phyloP scores from a whole-genome alignment of 2,888 invertebrate species.

The Lasius platythorax region DNA sequence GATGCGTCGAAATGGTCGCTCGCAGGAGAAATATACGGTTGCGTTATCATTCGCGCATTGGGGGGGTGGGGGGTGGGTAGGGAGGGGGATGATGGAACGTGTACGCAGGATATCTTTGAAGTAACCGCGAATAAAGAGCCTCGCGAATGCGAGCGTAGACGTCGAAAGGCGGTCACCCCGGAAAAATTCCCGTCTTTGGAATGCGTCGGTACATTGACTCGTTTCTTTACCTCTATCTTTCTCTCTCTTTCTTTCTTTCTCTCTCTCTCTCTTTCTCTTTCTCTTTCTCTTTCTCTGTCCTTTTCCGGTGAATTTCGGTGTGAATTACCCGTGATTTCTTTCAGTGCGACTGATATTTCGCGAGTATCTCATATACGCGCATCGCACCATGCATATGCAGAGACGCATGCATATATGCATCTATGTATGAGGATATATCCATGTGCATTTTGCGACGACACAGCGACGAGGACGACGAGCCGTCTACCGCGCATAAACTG shows the following conservation, averaged over 20 bases:
- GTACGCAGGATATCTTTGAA: slow-evolving; percentile 29
- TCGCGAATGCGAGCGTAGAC: background rate
- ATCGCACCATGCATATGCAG: slow-evolving; percentile 66
- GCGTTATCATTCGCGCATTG: slow-evolving; percentile 23
- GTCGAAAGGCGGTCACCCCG: background rate
- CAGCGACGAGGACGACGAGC: slow-evolving; percentile 26
- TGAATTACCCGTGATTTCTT: slow-evolving; percentile 30
- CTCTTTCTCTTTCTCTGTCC: too few relatives aligned
- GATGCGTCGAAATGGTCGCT: slow-evolving; percentile 25
- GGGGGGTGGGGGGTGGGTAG: too few relatives aligned
- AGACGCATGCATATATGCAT: slow-evolving; percentile 52
- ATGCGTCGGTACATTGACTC: background rate
- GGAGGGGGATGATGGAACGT: background rate
- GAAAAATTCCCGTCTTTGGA: background rate
- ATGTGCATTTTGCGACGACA: slow-evolving; percentile 48
- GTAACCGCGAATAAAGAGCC: slow-evolving; percentile 5
- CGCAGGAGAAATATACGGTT: slow-evolving; percentile 31
- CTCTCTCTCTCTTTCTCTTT: background rate
- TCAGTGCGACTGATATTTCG: slow-evolving; percentile 5
- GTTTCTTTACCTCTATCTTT: background rate
- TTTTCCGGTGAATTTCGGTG: background rate
- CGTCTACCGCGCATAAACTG: background rate
- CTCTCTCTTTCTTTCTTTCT: background rate
- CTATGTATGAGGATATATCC: slow-evolving; percentile 61
- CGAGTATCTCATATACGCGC: slow-evolving; percentile 3